A percentile compares a stretch with the other conserved stretches of the same genome.
phyloP scores from a whole-genome alignment of 2,888 invertebrate species.

The Teleiodes luculella region DNA sequence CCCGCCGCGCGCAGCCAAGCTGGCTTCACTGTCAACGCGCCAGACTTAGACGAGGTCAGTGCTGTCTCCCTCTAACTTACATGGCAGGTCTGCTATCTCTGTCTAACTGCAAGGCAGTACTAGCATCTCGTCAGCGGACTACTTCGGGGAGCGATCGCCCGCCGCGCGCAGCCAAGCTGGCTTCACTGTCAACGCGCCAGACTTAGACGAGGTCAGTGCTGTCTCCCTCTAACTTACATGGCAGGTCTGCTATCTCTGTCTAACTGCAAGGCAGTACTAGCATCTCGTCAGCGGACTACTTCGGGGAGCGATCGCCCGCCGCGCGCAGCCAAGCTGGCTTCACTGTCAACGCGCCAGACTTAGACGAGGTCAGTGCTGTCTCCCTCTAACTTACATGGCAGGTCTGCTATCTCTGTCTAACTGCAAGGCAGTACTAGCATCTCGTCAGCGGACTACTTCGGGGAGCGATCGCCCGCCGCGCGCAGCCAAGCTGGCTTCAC shows the following conservation, averaged over 20 bases:
- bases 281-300: constrained; percentile 98
- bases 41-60: constrained; percentile 95
- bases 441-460: constrained; percentile 97
- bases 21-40: constrained; percentile 72
- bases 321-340: constrained; percentile 40
- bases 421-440: constrained; percentile 97
- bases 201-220: constrained; percentile 92
- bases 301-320: constrained; percentile 63
- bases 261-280: constrained; percentile 96
- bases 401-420: too few species aligned
- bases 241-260: too few species aligned
- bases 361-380: constrained; percentile 90
- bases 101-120: constrained; percentile 96
- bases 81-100: too few species aligned
- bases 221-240: too few species aligned
- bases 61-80: too few species aligned
- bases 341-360: constrained; percentile 83
- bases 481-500: constrained; percentile 44
- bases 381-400: too few species aligned
- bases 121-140: constrained; percentile 97
- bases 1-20: constrained; percentile 29
- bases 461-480: constrained; percentile 32
- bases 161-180: constrained; percentile 31
- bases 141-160: constrained; percentile 80
- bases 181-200: constrained; percentile 80